Conservation (phyloP, 2,113 vertebrate genomes). For the Coreoperca whiteheadi region DNA sequence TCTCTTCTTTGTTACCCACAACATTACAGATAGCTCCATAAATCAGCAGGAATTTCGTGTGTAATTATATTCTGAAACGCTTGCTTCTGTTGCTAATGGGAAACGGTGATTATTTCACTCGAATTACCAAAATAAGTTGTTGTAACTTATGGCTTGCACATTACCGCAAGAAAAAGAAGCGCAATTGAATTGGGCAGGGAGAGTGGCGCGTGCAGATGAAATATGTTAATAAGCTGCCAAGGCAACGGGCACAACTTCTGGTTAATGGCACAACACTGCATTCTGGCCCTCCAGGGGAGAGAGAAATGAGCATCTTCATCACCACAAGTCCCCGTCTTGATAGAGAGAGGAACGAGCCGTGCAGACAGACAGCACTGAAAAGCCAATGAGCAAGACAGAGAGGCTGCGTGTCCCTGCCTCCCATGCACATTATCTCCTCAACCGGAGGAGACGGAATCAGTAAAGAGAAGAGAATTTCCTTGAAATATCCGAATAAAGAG, state of each 20-base stretch:
- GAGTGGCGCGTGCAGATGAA: conserved; percentile 69
- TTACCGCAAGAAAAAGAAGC: conserved; percentile 42
- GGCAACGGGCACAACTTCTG: conserved; percentile 76
- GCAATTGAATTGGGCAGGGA: conserved; percentile 58
- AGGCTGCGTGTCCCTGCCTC: conserved; percentile 37
- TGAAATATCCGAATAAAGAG: conserved; percentile 59
- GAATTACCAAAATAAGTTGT: conserved; percentile 65
- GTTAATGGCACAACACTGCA: conserved; percentile 83
- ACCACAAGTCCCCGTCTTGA: conserved; percentile 61
- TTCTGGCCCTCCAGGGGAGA: conserved; percentile 79
- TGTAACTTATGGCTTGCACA: conserved; percentile 54
- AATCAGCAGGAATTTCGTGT: conserved; percentile 14
- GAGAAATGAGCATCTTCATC: conserved; percentile 82
- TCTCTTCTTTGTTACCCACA: conserved; percentile 46
- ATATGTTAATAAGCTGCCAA: conserved; percentile 84
- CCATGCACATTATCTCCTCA: conserved; percentile 63
- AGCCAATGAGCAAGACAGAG: conserved; percentile 43
- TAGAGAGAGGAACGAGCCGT: conserved; percentile 49
- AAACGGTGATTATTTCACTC: conserved; percentile 57
- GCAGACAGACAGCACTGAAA: conserved; percentile 62
- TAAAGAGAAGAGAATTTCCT: conserved; percentile 51
- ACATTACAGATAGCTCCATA: conserved; percentile 38
- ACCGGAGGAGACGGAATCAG: conserved; percentile 52
- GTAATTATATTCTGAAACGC: conserved; percentile 58
- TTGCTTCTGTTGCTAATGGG: conserved; percentile 40